Percentiles rank a stretch among this genome's conserved stretches.
Conservation (phyloP, 35 echinoderm and acorn worm species). For the Stichopus chloronotus region DNA sequence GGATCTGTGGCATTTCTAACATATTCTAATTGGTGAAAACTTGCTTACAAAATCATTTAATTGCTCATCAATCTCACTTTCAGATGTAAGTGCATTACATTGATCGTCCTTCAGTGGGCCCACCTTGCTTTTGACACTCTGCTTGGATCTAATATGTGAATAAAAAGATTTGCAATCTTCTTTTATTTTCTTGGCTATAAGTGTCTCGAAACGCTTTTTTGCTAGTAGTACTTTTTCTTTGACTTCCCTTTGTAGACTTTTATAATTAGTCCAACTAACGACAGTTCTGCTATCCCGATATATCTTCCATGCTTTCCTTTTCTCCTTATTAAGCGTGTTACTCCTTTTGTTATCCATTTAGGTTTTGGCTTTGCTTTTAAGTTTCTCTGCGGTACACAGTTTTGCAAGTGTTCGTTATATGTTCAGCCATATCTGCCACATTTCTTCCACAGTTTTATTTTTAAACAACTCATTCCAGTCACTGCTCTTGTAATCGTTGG, state of each 20-base stretch:
- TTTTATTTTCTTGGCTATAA: constrained; percentile 10
- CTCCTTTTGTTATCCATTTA: constrained; percentile 18
- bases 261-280: no score
- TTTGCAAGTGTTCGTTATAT: background rate
- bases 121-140: constrained; percentile 15
- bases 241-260: no score
- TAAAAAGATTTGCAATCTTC: constrained; percentile 19
- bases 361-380: background rate
- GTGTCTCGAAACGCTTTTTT: background rate
- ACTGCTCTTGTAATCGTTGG: background rate
- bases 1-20: background rate
- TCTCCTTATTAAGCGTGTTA: background rate
- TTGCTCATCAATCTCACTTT: constrained; percentile 10
- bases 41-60: constrained; percentile 11
- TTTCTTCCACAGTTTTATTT: background rate
- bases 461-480: background rate
- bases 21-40: background rate
- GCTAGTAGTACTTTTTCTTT: background rate
- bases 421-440: background rate
- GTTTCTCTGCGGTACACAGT: background rate
- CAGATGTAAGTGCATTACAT: background rate
- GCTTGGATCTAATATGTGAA: constrained; percentile 40
- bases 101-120: constrained; percentile 36
- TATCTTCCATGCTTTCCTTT: background rate
- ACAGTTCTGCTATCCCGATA: no score